These are phyloP conservation scores for Syngnathoides biaculeatus DNA, from an alignment of 2,113 vertebrate genomes.

Conservation along the genomic window DNA sequence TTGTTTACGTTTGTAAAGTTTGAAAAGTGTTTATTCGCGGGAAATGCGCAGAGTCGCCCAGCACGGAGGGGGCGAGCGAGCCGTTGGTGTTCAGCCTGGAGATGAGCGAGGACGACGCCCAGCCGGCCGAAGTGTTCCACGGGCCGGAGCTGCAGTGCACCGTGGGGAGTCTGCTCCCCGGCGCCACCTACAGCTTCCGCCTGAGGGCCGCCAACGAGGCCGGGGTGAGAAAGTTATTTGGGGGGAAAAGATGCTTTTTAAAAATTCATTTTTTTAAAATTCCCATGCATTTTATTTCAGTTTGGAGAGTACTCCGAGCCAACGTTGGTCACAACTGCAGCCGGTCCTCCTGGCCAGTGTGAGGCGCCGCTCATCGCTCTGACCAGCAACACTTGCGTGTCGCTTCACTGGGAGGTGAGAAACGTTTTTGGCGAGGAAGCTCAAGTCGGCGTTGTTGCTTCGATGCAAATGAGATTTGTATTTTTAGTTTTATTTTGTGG, in stretches of 20 bases:
- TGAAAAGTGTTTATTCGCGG: no score
- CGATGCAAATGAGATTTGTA: background rate
- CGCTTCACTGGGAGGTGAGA: slow-evolving; percentile 95
- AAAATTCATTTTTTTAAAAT: background rate
- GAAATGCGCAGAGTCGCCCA: slow-evolving; percentile 55
- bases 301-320: slow-evolving; percentile 83
- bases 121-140: slow-evolving; percentile 81
- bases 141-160: slow-evolving; percentile 88
- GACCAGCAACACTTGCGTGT: slow-evolving; percentile 79
- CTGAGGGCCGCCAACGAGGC: slow-evolving; percentile 88
- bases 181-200: slow-evolving; percentile 84
- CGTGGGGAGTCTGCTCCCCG: slow-evolving; percentile 84
- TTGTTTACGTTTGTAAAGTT: no score
- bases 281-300: slow-evolving; percentile 51
- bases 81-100: slow-evolving; percentile 87
- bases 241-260: no score
- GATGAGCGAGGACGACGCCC: slow-evolving; percentile 78
- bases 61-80: slow-evolving; percentile 74
- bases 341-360: slow-evolving; percentile 90
- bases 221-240: slow-evolving; percentile 78
- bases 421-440: background rate
- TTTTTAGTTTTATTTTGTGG: no score
- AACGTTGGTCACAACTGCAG: slow-evolving; percentile 85
- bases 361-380: slow-evolving; percentile 81
- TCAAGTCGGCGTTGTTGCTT: background rate